These are phyloP conservation scores for Microvelia longipes DNA, from an alignment of 1,140 invertebrate species.

Conservation along the genomic window DNA sequence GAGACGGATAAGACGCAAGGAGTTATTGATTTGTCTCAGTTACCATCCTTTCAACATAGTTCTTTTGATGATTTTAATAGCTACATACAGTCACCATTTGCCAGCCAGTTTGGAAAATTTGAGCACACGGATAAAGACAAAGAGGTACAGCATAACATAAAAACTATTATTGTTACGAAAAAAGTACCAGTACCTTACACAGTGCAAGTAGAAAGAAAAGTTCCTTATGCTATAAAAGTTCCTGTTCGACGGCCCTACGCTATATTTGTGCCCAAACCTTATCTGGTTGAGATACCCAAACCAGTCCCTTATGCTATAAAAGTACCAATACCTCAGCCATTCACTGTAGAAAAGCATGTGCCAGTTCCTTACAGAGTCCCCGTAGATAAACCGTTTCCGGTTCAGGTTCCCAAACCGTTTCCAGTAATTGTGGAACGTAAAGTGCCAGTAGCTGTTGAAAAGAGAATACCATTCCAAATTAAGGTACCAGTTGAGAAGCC, in stretches of 20 bases:
- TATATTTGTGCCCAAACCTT: slow-evolving; percentile 25
- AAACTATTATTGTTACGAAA: slow-evolving; percentile 12
- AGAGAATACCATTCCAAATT: slow-evolving; percentile 50
- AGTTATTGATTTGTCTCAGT: not conserved
- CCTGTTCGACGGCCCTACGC: slow-evolving; percentile 18
- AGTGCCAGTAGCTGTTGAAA: slow-evolving; percentile 41
- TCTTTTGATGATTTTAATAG: not conserved
- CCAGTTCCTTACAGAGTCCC: slow-evolving; percentile 40
- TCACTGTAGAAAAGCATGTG: slow-evolving; percentile 21
- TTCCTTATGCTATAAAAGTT: slow-evolving; percentile 12
- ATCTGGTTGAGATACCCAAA: slow-evolving; percentile 27
- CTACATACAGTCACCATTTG: not conserved
- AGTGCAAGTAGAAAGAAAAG: slow-evolving; percentile 10
- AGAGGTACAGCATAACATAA: slow-evolving; percentile 8
- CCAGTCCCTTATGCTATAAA: slow-evolving; percentile 33
- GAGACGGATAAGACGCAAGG: not conserved
- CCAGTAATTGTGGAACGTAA: slow-evolving; percentile 21
- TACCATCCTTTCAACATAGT: not conserved
- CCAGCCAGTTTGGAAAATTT: not conserved
- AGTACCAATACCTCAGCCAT: slow-evolving; percentile 21
- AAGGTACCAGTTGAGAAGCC: slow-evolving; percentile 31
- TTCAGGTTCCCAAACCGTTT: slow-evolving; percentile 31
- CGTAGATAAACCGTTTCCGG: slow-evolving; percentile 41
- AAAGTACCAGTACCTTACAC: slow-evolving; percentile 14
- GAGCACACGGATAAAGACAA: not conserved